Base-by-base conservation (phyloP, 2,113 vertebrate species). In the Zosterops pallidus region DNA sequence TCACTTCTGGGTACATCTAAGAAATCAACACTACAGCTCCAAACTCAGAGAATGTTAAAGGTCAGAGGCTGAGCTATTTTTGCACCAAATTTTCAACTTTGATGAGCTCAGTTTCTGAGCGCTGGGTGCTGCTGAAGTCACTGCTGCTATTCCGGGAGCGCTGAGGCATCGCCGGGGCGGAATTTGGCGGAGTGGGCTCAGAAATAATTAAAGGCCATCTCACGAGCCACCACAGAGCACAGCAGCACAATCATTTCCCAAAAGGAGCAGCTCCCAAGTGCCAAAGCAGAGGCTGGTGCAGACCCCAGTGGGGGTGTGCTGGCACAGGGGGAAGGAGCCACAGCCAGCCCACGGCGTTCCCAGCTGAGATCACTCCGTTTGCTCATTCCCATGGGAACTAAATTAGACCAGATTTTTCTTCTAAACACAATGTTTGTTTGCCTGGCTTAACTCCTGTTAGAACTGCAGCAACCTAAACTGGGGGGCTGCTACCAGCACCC, bases 191-290 rank as follows among this genome's bases (percentile, higher is more conserved):
- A 44, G 29, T 0, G 15, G 80, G 31, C 33, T 53, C 62, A 69
- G 23, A 62, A 56, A 60, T 84, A 69, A 63, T 37, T 15, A 33
- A 33, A 86, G 72, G 33, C 44, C 80, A 64, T 8, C 60, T 70
- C 86, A 82, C 22, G 29, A 82, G 77, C 14, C 83, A 78, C 44
- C 80, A 37, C 57, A 35, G 42, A 59, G 67, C 10, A 16, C 12
- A 52, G 76, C 64, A 94, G 59, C 67, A 60, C 28, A 6, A 23
- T 37, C 8, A 4, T 46, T 86, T 60, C 92, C n/a, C 79, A 24
- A 91, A 94, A 94, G 90, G 91, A 97, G 92, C 94, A 96, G 75
- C 71, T 86, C 59, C 15, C 9, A 70, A 22, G 70, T 33, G 82
- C 82, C 80, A 56, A 57, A 67, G 90, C 71, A 92, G 68, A 89